Evolutionary conservation across 1,140 invertebrate genomes (phyloP).

Genomic region (Latrodectus geometricus): DNA sequence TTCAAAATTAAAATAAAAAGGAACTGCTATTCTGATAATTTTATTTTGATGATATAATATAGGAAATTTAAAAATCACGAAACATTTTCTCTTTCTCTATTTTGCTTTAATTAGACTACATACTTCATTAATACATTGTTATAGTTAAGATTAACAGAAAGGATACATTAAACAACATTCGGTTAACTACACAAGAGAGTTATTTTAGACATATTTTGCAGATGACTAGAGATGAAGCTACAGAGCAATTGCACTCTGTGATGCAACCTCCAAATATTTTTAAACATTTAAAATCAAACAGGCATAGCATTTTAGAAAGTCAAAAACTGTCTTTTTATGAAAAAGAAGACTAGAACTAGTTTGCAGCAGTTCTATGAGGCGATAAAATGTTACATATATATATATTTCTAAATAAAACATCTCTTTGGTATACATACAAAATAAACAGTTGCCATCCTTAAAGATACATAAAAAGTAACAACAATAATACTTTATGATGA

Average conservation of each 20-base stretch:
- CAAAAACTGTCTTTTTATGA: not conserved
- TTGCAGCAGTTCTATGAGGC: not conserved
- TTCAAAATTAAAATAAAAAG: no score
- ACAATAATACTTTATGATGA: slow-evolving; percentile 29
- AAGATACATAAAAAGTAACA: not conserved
- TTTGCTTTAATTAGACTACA: no score
- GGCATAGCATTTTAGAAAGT: not conserved
- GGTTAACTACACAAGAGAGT: not conserved
- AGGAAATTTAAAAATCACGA: no score
- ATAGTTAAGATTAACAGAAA: no score
- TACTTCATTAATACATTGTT: no score
- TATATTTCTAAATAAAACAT: not conserved
- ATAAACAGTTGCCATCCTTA: slow-evolving; percentile 26
- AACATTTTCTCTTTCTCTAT: no score
- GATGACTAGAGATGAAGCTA: not conserved
- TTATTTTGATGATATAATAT: no score
- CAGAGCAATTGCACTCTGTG: not conserved
- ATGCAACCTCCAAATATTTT: not conserved
- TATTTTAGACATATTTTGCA: not conserved
- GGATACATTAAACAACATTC: not conserved
- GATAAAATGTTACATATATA: not conserved
- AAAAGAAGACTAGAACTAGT: slow-evolving; percentile 1
- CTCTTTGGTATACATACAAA: not conserved
- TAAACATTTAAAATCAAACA: not conserved
- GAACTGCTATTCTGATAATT: no score